Evolutionary conservation across 2,888 invertebrate species (phyloP), one percentile per base, ranked within the genome.

Genomic region (Doris montereyensis): DNA sequence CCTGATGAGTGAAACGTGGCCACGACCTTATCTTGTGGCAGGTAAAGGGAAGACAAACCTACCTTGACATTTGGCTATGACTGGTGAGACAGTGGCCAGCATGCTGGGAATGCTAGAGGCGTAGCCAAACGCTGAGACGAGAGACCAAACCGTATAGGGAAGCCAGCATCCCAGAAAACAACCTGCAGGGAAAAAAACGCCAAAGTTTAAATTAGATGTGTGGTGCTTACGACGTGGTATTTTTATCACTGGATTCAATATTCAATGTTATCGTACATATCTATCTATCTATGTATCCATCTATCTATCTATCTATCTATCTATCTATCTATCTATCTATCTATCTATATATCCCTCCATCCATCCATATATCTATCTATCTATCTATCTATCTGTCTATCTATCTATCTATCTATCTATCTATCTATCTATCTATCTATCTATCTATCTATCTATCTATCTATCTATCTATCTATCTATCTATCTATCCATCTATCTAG

Each of bases 141-240:
- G 85, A 1, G 86, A 87, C 4, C 87, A 86, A n/a, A 87, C 76
- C 5, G 87, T 81, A 77, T 88, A 89, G 1, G 89, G 88, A 57
- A 83, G 81, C 89, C 89, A 89, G 1, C 86, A 85, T 0, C 81
- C 77, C 32, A 87, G 78, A 77, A 80, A 88, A 1, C 84, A 84
- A 13, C 78, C 89, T 88, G 80, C 3, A 81, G 72, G 60, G 34
- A n/a, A n/a, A n/a, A n/a, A n/a, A n/a, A n/a, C n/a, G 21, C 24
- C n/a, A n/a, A n/a, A n/a, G n/a, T n/a, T n/a, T n/a, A n/a, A n/a
- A n/a, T n/a, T n/a, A n/a, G n/a, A n/a, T n/a, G n/a, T n/a, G n/a
- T 34, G 21, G 21, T 57, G 8, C 5, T 8, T 26, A 58, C 26
- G 32, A 13, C 1, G 32, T 5, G 68, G 3, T 32, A 67, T 67